Base-by-base conservation (phyloP, 2,888 invertebrate genomes). In the Andrena dorsata region DNA sequence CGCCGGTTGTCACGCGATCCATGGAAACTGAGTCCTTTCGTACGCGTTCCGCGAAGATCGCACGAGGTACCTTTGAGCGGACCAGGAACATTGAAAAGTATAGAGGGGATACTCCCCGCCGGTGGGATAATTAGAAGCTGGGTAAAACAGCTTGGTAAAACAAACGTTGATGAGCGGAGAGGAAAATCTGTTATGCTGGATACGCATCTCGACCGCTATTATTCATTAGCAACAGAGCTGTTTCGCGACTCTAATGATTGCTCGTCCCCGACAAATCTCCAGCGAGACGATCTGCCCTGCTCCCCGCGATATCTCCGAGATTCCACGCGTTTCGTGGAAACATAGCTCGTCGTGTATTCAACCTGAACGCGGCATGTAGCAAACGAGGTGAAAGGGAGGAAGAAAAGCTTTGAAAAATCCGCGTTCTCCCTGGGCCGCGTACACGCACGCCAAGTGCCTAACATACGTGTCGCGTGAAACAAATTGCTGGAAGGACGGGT, bases 271-370 rank as follows among this genome's bases (percentile, higher is more conserved):
- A 10, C 28, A 20, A n/a, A 41, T 51, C 53, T 32, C 28, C 32
- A 76, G 41, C 58, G 28, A 58, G 53, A 53, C 61, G 41, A 71
- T 20, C 47, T 26, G 20, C 47, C 63, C 47, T 47, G n/a, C 47
- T 75, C 13, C 1, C 26, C 13, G 32, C 47, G 35, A 68, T 35
- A 61, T 56, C 61, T 20, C 49, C 61, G 51, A 47, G 66, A 79
- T 80, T 68, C 80, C 71, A 26, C 8, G 53, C 23, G 71, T 53
- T 80, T 78, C 78, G 32, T 32, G 71, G 78, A 80, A 78, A 78
- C 60, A 13, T 47, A 30, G 32, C 65, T 66, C 63, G 79, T 66
- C 80, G 61, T 32, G 71, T 80, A 68, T 72, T 78, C 79, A 10
- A 72, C 53, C 64, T 16, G 53, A 60, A 53, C 71, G 23, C 10